Evolutionary conservation across 92 coral and sea anemone genomes (phyloP).

Genomic region (Phenganax subtilis): DNA sequence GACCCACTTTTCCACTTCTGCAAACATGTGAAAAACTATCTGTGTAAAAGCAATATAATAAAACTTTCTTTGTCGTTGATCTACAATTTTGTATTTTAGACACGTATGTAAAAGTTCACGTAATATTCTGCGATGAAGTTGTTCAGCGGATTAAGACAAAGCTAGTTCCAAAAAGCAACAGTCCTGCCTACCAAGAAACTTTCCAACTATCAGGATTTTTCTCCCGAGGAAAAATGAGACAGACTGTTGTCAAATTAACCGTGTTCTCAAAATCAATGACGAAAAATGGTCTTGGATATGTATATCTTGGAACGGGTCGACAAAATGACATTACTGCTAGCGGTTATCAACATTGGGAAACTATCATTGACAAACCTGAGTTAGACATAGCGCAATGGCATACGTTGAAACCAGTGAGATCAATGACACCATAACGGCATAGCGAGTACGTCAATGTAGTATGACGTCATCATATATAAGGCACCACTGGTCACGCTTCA

Average conservation of each 20-base stretch:
- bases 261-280: conserved; percentile 41
- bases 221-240: conserved; percentile 68
- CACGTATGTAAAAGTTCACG: conserved; percentile 76
- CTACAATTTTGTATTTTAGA: conserved; percentile 43
- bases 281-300: conserved; percentile 68
- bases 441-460: neutral
- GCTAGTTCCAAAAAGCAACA: conserved; percentile 49
- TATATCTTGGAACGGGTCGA: conserved; percentile 65
- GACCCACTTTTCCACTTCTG: too few relatives aligned
- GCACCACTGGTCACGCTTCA: too few relatives aligned
- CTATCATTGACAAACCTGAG: conserved; percentile 82
- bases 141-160: conserved; percentile 62
- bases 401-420: conserved; percentile 44
- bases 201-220: conserved; percentile 57
- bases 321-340: conserved; percentile 67
- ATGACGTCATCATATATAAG: too few relatives aligned
- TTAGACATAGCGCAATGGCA: conserved; percentile 87
- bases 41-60: neutral
- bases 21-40: too few relatives aligned
- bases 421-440: conserved; percentile 15
- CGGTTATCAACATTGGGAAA: conserved; percentile 95
- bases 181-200: conserved; percentile 66
- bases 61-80: neutral
- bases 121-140: conserved; percentile 56
- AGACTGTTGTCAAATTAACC: conserved; percentile 64